Evolutionary conservation across 1,140 invertebrate genomes (phyloP), one percentile per base, ranked within the genome.

Genomic region (Amphibalanus amphitrite): DNA sequence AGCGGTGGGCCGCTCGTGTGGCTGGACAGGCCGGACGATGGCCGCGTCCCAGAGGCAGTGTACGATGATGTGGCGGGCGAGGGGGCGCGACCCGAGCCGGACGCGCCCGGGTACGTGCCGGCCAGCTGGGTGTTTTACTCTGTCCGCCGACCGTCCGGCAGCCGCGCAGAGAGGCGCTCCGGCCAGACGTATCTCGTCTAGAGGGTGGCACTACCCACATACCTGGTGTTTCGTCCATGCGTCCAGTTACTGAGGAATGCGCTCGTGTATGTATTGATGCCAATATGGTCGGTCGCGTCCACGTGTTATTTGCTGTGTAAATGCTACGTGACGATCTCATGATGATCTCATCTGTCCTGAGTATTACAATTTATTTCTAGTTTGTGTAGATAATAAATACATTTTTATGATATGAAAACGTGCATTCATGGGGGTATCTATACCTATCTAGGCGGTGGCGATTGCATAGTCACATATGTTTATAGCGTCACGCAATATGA

Each of bases 121-220:
- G n/a, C 65, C 26, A 28, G 65, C 65, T 67, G 65, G 65, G n/a
- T 67, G 65, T 67, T 67, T 28, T 67, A 67, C 28, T 67, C 65
- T n/a, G 65, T 67, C 23, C n/a, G 28, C 10, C 17, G 65, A 17
- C n/a, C 23, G 6, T 10, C 26, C 8, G n/a, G n/a, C 1, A 1
- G 10, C n/a, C 28, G 1, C n/a, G 17, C 10, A n/a, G 65, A 59
- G 47, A 13, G 23, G 47, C 47, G n/a, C 4, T n/a, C 6, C 3
- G 65, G 65, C 17, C 26, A 67, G 28, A 67, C 65, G n/a, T 67
- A 67, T 17, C 65, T 67, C 10, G 65, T 67, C 8, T 67, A 59
- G 47, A 23, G 3, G 10, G 33, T 38, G 33, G 33, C 15, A 38
- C 4, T 38, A 38, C 33, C 15, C n/a, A n/a, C n/a, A n/a, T 38